phyloP scores from a whole-genome alignment of 1,140 invertebrate species.

The Mercenaria mercenaria region DNA sequence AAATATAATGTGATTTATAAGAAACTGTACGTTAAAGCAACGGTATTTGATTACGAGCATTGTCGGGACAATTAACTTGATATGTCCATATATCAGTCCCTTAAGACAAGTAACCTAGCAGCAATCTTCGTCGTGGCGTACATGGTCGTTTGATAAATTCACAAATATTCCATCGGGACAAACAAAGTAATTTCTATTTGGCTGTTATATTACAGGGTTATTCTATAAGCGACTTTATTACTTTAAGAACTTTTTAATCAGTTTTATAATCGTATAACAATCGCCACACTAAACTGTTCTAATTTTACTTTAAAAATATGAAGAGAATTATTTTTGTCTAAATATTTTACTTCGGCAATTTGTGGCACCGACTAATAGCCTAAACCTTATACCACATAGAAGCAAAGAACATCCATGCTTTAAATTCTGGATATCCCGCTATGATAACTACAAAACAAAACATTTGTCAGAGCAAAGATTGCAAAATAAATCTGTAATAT shows the following conservation, averaged over 20 bases:
- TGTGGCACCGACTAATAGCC: too few relatives aligned
- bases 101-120: background rate
- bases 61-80: background rate
- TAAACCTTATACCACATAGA: too few relatives aligned
- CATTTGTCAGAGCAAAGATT: too few relatives aligned
- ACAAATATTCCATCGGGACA: background rate
- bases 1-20: too few relatives aligned
- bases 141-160: background rate
- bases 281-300: too few relatives aligned
- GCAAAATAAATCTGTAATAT: too few relatives aligned
- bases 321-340: too few relatives aligned
- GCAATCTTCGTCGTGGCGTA: background rate
- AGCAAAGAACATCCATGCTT: too few relatives aligned
- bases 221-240: background rate
- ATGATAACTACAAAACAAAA: too few relatives aligned
- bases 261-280: background rate
- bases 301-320: too few relatives aligned
- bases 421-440: too few relatives aligned
- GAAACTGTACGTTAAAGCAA: background rate
- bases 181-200: background rate
- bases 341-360: too few relatives aligned
- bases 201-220: background rate
- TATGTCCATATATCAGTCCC: background rate
- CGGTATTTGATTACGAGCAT: background rate
- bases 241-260: background rate